Evolutionary conservation across 1,140 invertebrate genomes (phyloP), one percentile per base, ranked within the genome.

Genomic region (Drosophila nebulosa): DNA sequence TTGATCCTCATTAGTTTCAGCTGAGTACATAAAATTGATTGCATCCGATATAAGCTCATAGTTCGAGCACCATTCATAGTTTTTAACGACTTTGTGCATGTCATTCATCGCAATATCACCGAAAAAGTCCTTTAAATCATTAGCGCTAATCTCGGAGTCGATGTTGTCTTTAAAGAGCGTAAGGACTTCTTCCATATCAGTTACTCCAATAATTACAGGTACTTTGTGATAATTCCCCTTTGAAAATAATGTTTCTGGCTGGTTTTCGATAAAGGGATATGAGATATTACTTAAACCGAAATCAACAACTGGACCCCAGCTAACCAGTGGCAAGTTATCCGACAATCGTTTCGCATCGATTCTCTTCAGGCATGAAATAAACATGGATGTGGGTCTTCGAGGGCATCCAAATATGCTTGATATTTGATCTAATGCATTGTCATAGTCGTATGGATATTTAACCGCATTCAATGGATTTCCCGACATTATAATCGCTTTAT

Each of bases 221-320:
- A 96, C 94, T 46, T 94, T 93, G 90, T 93, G 90, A 90, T 93
- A 93, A 74, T 93, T 91, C 30, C 93, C 94, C 60, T 90, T 92
- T 68, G 93, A 92, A 53, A 96, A 93, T 53, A 94, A 91, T 51
- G 92, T 93, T 26, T 92, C 93, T 0, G 95, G 95, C 56, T 94
- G 91, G 69, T 94, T 94, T 5, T 94, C 90, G 12, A 97, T 86
- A 80, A 96, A 96, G 0, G 95, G 93, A 1, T 93, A 91, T 1
- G 93, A 93, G 1, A 92, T 92, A 70, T 95, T 96, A 70, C 94
- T 96, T 12, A 95, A 93, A n/a, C 93, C 93, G 0, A 83, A 92
- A 79, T 96, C 96, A 1, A 96, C 92, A 1, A 96, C 93, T 6
- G 96, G 96, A 46, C 95, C 95, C 96, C 96, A 97, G 21, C 94